Evolutionary conservation across 2,888 invertebrate species (phyloP), one percentile per base, ranked within the genome.

Genomic region (Panorpa germanica): DNA sequence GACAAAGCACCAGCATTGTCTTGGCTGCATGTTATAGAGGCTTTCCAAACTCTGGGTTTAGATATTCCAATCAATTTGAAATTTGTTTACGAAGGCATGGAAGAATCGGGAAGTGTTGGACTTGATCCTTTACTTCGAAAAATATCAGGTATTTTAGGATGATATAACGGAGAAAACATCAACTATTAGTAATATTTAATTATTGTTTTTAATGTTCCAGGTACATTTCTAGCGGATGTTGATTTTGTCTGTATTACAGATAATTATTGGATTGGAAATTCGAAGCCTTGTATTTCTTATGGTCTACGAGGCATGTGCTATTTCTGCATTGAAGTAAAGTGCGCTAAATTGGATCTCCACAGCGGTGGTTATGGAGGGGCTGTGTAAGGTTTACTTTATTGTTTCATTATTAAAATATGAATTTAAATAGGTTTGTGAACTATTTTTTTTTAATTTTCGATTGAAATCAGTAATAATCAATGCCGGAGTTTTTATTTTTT

Each of bases 61-160:
- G 48, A 65, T 49, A 46, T 78, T 28, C 80, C 80, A 2, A 69
- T 80, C 2, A 81, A 81, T 47, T 45, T 81, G 4, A 80, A 78
- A 67, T 95, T 96, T 53, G 69, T 86, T 9, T 81, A 96, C 50
- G 96, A 98, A 61, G 91, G 90, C 32, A 98, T 98, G 96, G 96
- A 96, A 55, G 96, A 98, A 52, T 81, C 80, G 35, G 95, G 95
- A 5, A 95, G 93, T 35, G 81, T 82, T 48, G 96, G 96, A n/a
- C 59, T 98, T 14, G 90, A 93, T 50, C 81, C 78, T 2, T 57
- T 93, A 7, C 61, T 98, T 5, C 39, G 45, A 25, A 42, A 51
- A n/a, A n/a, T n/a, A n/a, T n/a, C n/a, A n/a, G n/a, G n/a, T n/a
- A n/a, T n/a, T n/a, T n/a, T n/a, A n/a, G n/a, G n/a, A n/a, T n/a